Base-by-base conservation (phyloP, 1,140 invertebrate species). In the Lordiphosa stackelbergi region DNA sequence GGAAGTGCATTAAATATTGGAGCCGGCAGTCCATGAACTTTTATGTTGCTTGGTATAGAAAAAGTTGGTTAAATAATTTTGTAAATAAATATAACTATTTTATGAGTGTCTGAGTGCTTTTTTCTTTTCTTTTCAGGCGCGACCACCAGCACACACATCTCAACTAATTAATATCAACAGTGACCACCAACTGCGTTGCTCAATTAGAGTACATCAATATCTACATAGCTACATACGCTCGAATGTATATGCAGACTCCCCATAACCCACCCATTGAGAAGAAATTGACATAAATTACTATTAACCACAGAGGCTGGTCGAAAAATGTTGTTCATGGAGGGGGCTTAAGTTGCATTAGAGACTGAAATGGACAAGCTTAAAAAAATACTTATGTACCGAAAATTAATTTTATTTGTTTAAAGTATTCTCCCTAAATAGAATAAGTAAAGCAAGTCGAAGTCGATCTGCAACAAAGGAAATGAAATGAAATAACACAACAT, bases 171-270 rank as follows among this genome's bases (percentile, higher is more conserved):
- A 81, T 60, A 63, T 38, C 42, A 66, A 55, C 24, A 42, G 43
- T n/a, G 63, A 52, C 75, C 75, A 81, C 58, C 75, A 68, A 55
- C 58, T 46, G 49, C 43, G 70, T 37, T 53, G 42, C 60, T 81
- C 77, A 81, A 83, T 83, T 75, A 69, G 61, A 53, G 59, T 52
- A 41, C 75, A 72, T 69, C 74, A 73, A 78, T 78, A 69, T 78
- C 42, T 59, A 38, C 47, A 60, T 36, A 22, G 13, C 38, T 8
- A 8, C 28, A 49, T 31, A 11, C 46, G 4, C 22, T 52, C 22
- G 22, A 12, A 19, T 10, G 16, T 42, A 10, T 2, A 12, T 11
- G 13, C 36, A 10, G 5, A 11, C 45, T 13, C n/a, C 24, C 36
- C n/a, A 11, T 4, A 31, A 7, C 46, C 64, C 73, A 66, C 53